Evolutionary conservation across 2,888 invertebrate genomes (phyloP).

Genomic region (Diadromus collaris): DNA sequence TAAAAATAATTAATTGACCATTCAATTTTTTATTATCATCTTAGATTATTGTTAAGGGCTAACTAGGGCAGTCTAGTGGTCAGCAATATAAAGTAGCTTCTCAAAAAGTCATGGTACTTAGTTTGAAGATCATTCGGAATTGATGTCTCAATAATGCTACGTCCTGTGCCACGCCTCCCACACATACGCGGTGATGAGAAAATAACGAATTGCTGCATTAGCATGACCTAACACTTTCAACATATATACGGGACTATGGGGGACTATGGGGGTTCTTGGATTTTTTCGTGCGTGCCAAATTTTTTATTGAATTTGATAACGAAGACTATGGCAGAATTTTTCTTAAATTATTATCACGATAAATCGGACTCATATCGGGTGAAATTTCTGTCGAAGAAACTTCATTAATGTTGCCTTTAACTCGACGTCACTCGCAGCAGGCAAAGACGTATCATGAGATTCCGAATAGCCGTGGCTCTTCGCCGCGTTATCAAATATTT

Average conservation of each 20-base stretch:
- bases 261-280: neutral
- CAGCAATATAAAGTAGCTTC: too few species aligned
- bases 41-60: too few species aligned
- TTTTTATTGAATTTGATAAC: slow-evolving; percentile 10
- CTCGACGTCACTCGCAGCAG: slow-evolving; percentile 44
- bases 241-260: neutral
- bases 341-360: slow-evolving; percentile 24
- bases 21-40: too few species aligned
- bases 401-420: slow-evolving; percentile 61
- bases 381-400: slow-evolving; percentile 36
- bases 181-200: neutral
- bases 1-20: too few species aligned
- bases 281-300: neutral
- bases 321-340: slow-evolving; percentile 24
- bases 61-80: too few species aligned
- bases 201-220: neutral
- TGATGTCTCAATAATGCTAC: neutral
- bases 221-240: neutral
- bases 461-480: slow-evolving; percentile 5
- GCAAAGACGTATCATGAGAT: slow-evolving; percentile 31
- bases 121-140: neutral
- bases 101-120: too few species aligned
- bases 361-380: slow-evolving; percentile 28
- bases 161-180: neutral
- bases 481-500: slow-evolving; percentile 11